Conservation (phyloP, 2,888 invertebrate species). For the Odontocerum albicorne region DNA sequence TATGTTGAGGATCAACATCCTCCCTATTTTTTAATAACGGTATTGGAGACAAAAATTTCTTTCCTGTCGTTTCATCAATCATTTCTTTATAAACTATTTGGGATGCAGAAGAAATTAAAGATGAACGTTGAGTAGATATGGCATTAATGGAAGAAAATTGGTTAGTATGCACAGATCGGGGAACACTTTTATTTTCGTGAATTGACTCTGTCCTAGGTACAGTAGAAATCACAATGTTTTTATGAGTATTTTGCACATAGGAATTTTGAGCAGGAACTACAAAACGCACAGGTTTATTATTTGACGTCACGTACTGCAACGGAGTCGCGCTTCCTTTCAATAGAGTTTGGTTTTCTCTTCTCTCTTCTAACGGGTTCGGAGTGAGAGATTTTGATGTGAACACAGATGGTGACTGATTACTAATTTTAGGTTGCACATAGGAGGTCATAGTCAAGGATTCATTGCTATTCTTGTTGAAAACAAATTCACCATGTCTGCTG, state of each 20-base stretch:
- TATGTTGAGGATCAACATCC: slow-evolving; percentile 48
- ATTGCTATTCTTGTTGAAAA: slow-evolving; percentile 14
- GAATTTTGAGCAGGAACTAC: slow-evolving; percentile 21
- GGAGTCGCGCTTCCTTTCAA: slow-evolving; percentile 39
- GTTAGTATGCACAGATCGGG: slow-evolving; percentile 42
- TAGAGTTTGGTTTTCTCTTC: slow-evolving; percentile 1
- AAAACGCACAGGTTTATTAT: slow-evolving; percentile 12
- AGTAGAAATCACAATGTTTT: slow-evolving; percentile 51
- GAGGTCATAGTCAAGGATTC: slow-evolving; percentile 5
- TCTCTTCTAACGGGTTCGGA: not conserved
- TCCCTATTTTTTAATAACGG: slow-evolving; percentile 47
- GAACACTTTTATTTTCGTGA: slow-evolving; percentile 41
- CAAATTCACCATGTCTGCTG: slow-evolving; percentile 6
- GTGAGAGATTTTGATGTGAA: not conserved
- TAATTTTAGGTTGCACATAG: slow-evolving; percentile 10
- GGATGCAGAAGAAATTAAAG: slow-evolving; percentile 54
- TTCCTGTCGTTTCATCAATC: slow-evolving; percentile 50
- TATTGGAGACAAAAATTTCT: slow-evolving; percentile 46
- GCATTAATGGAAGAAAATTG: slow-evolving; percentile 47
- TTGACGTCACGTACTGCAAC: slow-evolving; percentile 37
- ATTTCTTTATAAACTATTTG: slow-evolving; percentile 56
- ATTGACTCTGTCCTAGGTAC: slow-evolving; percentile 40
- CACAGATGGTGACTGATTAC: not conserved
- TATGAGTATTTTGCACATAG: slow-evolving; percentile 47
- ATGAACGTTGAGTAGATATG: slow-evolving; percentile 47